These are phyloP conservation scores for Mus pahari DNA, from an alignment of 2,113 vertebrate species.

Conservation along the genomic window DNA sequence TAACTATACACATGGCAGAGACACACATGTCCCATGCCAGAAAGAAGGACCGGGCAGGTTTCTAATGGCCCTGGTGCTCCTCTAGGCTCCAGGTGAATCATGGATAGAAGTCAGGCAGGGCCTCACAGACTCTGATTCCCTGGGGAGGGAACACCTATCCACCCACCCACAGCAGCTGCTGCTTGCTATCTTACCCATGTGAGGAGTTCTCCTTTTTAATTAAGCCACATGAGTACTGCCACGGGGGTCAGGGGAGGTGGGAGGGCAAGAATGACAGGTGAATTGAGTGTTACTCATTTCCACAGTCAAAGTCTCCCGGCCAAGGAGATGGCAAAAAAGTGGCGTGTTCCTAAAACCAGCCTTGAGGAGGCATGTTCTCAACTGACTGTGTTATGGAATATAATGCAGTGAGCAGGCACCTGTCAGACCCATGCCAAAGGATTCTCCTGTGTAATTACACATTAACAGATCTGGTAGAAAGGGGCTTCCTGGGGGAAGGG, in stretches of 20 bases:
- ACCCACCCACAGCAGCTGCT: slow-evolving; percentile 28
- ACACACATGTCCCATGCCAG: slow-evolving; percentile 14
- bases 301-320: slow-evolving; percentile 14
- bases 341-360: not conserved
- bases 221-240: not conserved
- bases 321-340: slow-evolving; percentile 11
- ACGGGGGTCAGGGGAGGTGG: accelerated
- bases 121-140: not conserved
- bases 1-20: not conserved
- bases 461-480: too few relatives aligned
- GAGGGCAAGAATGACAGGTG: not conserved
- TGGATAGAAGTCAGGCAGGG: not conserved
- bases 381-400: not conserved
- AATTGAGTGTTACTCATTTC: slow-evolving; percentile 12
- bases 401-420: too few relatives aligned
- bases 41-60: slow-evolving; percentile 7
- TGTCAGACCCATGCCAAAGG: too few relatives aligned
- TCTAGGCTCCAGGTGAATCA: not conserved
- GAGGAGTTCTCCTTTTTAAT: slow-evolving; percentile 19
- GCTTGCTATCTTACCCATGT: not conserved
- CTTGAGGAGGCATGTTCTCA: not conserved
- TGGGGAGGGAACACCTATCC: not conserved
- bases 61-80: not conserved
- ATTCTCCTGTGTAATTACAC: too few relatives aligned
- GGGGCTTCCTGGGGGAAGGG: too few relatives aligned